Evolutionary conservation across 2,113 vertebrate species (phyloP).

Genomic region (Saccopteryx bilineata): DNA sequence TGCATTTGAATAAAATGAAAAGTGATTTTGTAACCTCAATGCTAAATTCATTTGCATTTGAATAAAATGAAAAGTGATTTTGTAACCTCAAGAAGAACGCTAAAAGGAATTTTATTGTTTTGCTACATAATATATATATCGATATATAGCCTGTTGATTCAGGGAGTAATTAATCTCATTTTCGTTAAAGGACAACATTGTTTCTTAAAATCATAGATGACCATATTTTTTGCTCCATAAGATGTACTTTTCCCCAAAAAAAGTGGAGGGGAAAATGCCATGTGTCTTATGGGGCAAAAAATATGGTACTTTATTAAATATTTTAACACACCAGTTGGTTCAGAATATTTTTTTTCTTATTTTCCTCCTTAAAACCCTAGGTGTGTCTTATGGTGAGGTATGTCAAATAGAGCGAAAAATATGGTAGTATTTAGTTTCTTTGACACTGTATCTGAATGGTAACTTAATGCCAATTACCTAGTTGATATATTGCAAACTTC

Average conservation of each 20-base stretch:
- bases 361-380: too few relatives aligned
- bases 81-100: background rate
- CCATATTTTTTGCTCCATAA: too few relatives aligned
- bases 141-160: background rate
- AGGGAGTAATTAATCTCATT: background rate
- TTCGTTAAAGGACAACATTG: conserved; percentile 38
- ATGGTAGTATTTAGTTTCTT: conserved; percentile 52
- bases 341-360: too few relatives aligned
- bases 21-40: conserved; percentile 18
- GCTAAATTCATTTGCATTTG: background rate
- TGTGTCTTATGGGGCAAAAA: too few relatives aligned
- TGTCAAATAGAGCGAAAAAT: too few relatives aligned
- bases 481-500: conserved; percentile 8
- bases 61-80: conserved; percentile 32
- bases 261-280: too few relatives aligned
- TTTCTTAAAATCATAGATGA: conserved; percentile 42
- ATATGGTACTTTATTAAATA: too few relatives aligned
- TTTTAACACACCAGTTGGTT: too few relatives aligned
- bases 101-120: background rate
- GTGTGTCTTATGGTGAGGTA: too few relatives aligned
- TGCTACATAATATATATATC: background rate
- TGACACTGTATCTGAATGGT: conserved; percentile 21
- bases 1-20: background rate
- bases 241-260: too few relatives aligned
- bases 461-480: conserved; percentile 51